These are phyloP conservation scores for Mactromeris polynyma DNA, from an alignment of 2,888 invertebrate genomes.

Conservation along the genomic window DNA sequence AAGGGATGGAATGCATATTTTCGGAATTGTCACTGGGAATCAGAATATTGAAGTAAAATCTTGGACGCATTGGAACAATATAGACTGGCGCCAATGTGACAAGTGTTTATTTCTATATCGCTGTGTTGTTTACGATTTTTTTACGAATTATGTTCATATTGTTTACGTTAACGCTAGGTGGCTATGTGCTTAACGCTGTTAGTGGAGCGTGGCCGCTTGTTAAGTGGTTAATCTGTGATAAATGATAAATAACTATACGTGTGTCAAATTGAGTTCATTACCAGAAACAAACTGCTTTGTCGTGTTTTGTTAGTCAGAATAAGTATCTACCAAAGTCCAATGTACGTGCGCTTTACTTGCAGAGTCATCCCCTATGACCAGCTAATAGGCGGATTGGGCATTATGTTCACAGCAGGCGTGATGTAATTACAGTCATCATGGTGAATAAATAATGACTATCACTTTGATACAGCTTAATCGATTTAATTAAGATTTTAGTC, in stretches of 20 bases:
- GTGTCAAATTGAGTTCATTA: background rate
- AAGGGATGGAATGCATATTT: background rate
- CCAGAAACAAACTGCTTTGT: background rate
- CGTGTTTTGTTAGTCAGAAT: background rate
- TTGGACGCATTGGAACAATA: background rate
- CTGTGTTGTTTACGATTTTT: background rate
- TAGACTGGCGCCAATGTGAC: background rate
- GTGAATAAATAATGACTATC: no score
- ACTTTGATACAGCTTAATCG: background rate
- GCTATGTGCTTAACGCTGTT: background rate
- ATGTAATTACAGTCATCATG: no score
- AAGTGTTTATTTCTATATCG: background rate
- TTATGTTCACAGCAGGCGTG: no score
- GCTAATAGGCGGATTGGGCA: no score
- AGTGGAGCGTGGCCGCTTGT: background rate
- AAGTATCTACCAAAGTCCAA: no score
- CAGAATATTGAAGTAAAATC: background rate
- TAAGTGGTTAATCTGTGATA: conserved; percentile 1
- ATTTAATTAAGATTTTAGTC: background rate
- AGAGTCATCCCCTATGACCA: no score
- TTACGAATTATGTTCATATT: background rate
- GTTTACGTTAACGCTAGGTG: background rate
- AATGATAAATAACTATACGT: background rate
- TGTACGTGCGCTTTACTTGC: no score
- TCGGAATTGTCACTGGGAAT: background rate